Base-by-base conservation (phyloP, 2,888 invertebrate species). In the Campoplex nolae region DNA sequence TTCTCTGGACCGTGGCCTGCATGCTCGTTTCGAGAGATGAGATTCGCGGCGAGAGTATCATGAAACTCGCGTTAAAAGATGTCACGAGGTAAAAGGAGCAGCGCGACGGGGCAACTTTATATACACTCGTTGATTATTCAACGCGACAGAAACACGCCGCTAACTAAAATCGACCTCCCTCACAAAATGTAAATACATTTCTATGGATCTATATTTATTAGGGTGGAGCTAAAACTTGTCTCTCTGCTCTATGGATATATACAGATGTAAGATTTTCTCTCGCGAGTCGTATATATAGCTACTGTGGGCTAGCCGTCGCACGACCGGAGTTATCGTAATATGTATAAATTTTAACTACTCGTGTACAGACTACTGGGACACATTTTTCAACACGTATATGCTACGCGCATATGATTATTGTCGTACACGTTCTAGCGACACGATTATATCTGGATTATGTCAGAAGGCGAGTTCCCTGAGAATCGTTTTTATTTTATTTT, bases 341-440 rank as follows among this genome's bases (percentile, higher is more conserved):
- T 77, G 54, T 86, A 80, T 79, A 76, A 86, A 86, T 86, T 79
- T 0, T 23, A 23, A 23, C 76, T 75, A 75, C 62, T 38, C 56
- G 38, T 54, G 32, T 67, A 78, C 67, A 62, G 70, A 48, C 23
- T 78, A 58, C 42, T 48, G 23, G 71, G 76, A 45, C 77, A 67
- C 35, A 54, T 73, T 56, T 23, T 58, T n/a, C n/a, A 76, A 28
- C 18, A 16, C 35, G 2, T 35, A 48, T 67, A 32, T 48, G 32
- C 6, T 13, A 9, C 11, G 32, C 32, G 54, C 9, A 48, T 65
- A 56, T 23, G 23, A 56, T 56, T 62, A 28, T 38, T 45, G 23
- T n/a, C 16, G n/a, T 28, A 42, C n/a, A 70, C 8, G 35, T 67
- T 23, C 9, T 56, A 23, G 74, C 73, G n/a, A 74, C 38, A 38